A percentile compares a stretch with the other conserved stretches of the same genome.
These are phyloP conservation scores for Hylomyscus alleni DNA, from an alignment of 2,797 vertebrate species.

Conservation along the genomic window DNA sequence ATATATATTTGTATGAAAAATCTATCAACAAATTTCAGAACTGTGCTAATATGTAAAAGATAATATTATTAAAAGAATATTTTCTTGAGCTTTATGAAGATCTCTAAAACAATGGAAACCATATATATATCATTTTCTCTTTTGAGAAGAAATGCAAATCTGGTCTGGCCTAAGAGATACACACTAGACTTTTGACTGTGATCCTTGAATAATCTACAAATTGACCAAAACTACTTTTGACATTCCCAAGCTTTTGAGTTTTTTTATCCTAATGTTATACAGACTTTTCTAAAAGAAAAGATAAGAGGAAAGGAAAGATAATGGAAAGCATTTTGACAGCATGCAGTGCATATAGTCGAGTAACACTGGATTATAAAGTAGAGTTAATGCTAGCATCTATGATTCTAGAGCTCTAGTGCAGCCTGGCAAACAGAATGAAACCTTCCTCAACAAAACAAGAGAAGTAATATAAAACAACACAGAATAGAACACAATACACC, in stretches of 20 bases:
- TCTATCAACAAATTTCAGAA: constrained; percentile 32
- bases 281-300: neutral
- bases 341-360: neutral
- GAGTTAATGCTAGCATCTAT: neutral
- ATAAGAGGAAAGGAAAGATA: neutral
- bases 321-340: constrained; percentile 29
- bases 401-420: neutral
- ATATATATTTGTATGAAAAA: neutral
- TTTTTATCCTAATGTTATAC: constrained; percentile 2
- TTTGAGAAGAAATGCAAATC: neutral
- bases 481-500: neutral
- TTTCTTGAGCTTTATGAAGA: constrained; percentile 38
- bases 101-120: neutral
- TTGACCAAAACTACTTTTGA: constrained; percentile 29
- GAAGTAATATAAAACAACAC: neutral
- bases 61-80: neutral
- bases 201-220: neutral
- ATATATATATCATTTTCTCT: neutral
- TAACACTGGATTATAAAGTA: neutral
- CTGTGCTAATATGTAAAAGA: neutral
- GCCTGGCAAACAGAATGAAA: neutral
- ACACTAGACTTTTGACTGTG: neutral
- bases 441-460: neutral
- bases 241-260: neutral
- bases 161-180: neutral